Evolutionary conservation across 1,140 invertebrate species (phyloP).

Genomic region (Grapholita molesta): DNA sequence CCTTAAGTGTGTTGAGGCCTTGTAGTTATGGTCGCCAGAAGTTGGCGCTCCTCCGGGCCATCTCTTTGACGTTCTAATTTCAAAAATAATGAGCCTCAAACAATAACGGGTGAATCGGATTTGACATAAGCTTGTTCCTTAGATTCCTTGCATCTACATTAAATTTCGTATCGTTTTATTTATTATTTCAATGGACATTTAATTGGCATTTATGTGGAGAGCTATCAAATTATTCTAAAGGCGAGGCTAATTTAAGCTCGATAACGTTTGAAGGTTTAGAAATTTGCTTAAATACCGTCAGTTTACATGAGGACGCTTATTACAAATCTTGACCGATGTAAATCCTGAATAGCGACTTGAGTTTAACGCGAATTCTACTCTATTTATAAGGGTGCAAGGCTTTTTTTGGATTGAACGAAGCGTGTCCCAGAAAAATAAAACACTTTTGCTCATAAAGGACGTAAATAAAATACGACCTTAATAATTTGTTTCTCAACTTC

Average conservation of each 20-base stretch:
- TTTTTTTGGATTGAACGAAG: background rate
- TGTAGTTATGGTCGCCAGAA: conserved; percentile 14
- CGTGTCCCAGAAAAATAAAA: background rate
- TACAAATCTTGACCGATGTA: background rate
- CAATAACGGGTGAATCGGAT: background rate
- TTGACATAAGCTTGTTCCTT: background rate
- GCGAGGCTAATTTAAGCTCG: background rate
- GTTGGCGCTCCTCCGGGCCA: background rate
- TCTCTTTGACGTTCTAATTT: background rate
- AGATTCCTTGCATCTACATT: background rate
- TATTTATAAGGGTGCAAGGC: background rate
- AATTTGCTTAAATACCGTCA: background rate
- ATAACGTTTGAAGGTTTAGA: background rate
- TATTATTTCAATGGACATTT: background rate
- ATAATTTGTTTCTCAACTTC: conserved; percentile 14
- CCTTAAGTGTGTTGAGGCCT: conserved; percentile 19
- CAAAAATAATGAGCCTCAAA: conserved; percentile 4
- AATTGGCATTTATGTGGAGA: background rate
- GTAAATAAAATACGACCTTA: conserved; percentile 9
- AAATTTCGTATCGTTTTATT: background rate
- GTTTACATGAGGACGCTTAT: background rate
- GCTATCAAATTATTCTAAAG: background rate
- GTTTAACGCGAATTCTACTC: background rate
- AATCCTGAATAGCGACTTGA: background rate
- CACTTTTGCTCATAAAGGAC: conserved; percentile 2